A percentile compares a stretch with the other conserved stretches of the same genome.
These are phyloP conservation scores for Phyllotreta cruciferae DNA, from an alignment of 2,888 invertebrate species.

Conservation along the genomic window DNA sequence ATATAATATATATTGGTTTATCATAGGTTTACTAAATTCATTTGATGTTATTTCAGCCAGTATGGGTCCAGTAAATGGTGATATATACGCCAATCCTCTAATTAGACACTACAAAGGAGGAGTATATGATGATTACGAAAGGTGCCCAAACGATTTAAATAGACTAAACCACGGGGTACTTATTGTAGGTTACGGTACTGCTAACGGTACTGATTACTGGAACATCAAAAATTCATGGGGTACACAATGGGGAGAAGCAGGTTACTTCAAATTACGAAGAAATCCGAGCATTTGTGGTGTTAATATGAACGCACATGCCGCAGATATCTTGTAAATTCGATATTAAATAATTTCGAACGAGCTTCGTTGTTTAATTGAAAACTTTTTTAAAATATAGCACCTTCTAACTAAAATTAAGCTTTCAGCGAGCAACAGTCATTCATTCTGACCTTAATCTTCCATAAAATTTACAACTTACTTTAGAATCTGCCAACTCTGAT, in stretches of 20 bases:
- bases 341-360: no score
- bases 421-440: conserved; percentile 14
- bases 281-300: conserved; percentile 22
- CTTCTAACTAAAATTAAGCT: no score
- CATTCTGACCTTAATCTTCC: conserved; percentile 33
- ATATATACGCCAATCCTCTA: no score
- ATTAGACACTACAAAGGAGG: conserved; percentile 68
- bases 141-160: conserved; percentile 49
- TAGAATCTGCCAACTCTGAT: conserved; percentile 37
- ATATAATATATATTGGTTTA: no score
- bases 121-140: conserved; percentile 71
- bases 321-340: no score
- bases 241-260: conserved; percentile 46
- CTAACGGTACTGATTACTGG: conserved; percentile 67
- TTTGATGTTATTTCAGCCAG: no score
- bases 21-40: no score
- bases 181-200: conserved; percentile 78
- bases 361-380: no score
- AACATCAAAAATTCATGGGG: conserved; percentile 73
- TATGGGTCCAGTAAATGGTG: no score
- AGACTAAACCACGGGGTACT: conserved; percentile 75
- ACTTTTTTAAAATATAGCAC: no score
- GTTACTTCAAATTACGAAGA: conserved; percentile 34
- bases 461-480: conserved; percentile 40
- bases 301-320: no score